Percentiles rank a stretch among this genome's conserved stretches.
These are phyloP conservation scores for Cheilosia vulpina DNA, from an alignment of 2,888 invertebrate genomes.

Conservation along the genomic window DNA sequence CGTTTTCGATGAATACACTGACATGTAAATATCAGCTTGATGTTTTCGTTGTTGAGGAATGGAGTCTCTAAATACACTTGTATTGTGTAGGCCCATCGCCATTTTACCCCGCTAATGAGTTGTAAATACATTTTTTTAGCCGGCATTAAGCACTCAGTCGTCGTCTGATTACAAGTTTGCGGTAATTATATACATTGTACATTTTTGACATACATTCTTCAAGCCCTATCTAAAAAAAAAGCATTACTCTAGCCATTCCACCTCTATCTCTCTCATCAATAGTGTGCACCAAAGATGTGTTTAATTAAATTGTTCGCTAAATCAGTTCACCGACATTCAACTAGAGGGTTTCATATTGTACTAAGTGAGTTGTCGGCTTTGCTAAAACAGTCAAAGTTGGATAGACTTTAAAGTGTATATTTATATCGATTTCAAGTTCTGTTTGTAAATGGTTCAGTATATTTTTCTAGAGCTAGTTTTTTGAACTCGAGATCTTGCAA, in stretches of 20 bases:
- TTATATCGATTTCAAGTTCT: too few species aligned
- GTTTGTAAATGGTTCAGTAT: too few species aligned
- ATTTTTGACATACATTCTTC: slow-evolving; percentile 55
- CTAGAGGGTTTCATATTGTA: too few species aligned
- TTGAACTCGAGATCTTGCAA: too few species aligned
- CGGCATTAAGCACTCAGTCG: slow-evolving; percentile 47
- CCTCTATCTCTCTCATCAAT: slow-evolving; percentile 1
- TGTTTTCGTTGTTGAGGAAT: slow-evolving; percentile 36
- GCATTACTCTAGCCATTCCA: background rate
- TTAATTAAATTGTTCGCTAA: too few species aligned
- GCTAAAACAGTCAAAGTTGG: too few species aligned
- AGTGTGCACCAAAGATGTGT: background rate
- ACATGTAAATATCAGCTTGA: background rate
- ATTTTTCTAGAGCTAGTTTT: too few species aligned
- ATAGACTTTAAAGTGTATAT: too few species aligned
- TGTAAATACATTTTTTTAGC: slow-evolving; percentile 62
- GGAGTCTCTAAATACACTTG: slow-evolving; percentile 1
- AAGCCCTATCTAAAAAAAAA: slow-evolving; percentile 20
- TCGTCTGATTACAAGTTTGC: slow-evolving; percentile 66
- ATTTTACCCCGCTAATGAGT: slow-evolving; percentile 28
- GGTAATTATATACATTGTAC: slow-evolving; percentile 65
- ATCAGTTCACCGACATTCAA: too few species aligned
- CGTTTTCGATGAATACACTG: background rate
- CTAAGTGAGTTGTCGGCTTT: too few species aligned
- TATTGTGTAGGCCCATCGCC: slow-evolving; percentile 7